A percentile compares a stretch with the other conserved stretches of the same genome.
These are phyloP conservation scores for Pelvicachromis taeniatus DNA, from an alignment of 2,113 vertebrate genomes.

Conservation along the genomic window DNA sequence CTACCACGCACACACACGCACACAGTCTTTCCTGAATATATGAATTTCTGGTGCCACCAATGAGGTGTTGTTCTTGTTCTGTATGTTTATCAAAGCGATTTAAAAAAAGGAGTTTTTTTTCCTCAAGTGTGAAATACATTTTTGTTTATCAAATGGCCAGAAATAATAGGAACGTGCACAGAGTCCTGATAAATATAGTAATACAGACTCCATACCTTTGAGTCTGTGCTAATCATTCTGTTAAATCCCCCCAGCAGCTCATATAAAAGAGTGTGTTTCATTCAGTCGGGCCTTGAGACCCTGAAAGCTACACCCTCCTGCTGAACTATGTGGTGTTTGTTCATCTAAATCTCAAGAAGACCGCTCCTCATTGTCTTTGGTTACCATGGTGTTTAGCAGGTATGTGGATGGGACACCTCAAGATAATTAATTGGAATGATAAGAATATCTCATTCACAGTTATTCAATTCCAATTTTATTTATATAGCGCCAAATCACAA, in stretches of 20 bases:
- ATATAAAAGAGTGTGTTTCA: neutral
- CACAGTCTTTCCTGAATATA: too few species aligned
- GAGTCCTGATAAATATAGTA: neutral
- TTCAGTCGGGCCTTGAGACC: neutral
- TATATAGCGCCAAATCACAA: neutral
- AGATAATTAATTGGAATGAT: neutral
- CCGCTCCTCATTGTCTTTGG: constrained; percentile 20
- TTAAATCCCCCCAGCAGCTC: neutral
- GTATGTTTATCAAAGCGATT: too few species aligned
- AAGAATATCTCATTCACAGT: neutral
- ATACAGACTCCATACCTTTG: neutral
- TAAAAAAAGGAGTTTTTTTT: neutral
- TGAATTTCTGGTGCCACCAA: too few species aligned
- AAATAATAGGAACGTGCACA: neutral
- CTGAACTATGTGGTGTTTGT: constrained; percentile 22
- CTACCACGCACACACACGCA: neutral
- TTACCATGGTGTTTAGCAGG: constrained; percentile 28
- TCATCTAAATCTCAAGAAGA: constrained; percentile 24
- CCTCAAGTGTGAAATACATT: neutral
- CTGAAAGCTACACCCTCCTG: neutral
- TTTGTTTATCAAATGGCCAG: neutral
- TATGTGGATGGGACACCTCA: constrained; percentile 1
- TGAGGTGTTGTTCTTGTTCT: neutral
- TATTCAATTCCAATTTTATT: neutral
- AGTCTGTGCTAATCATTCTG: neutral